Base-by-base conservation (phyloP, 2,797 vertebrate genomes). In the Cossypha caffra region DNA sequence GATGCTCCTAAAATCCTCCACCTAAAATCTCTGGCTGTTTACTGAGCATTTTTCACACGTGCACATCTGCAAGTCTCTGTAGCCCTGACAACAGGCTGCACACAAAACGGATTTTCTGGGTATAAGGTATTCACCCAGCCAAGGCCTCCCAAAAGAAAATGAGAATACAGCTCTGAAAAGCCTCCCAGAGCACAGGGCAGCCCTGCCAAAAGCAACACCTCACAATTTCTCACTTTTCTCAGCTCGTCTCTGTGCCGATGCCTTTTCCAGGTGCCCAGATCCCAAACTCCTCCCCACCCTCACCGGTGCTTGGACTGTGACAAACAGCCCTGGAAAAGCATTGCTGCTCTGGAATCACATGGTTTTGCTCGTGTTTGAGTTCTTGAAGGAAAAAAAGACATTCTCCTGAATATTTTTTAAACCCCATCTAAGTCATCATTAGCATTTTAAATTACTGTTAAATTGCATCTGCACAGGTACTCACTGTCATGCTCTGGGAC, bases 51-150 rank as follows among this genome's bases (percentile, higher is more conserved):
- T 93, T 78, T 59, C 74, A n/a, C 38, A 23, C 33, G 0, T 0
- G 3, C 58, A 71, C 82, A 47, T 43, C 88, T 80, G 90, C 92
- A 24, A 9, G 45, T 61, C 52, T 85, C 62, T 4, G 88, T 87
- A 95, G 88, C 88, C 94, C 88, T 95, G 93, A 95, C 94, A 95
- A 95, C 93, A 51, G 63, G 88, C 96, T 92, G 71, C 57, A 28
- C 8, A 3, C n/a, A 43, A 12, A 76, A 9, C 0, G 0, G 7
- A 7, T 9, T 43, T 75, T 87, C 83, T 2, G 33, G 69, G 48
- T 57, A 51, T 72, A n/a, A 84, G 76, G 52, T 24, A 23, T 28
- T 51, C 64, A 47, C 24, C 13, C 59, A 64, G 45, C 5, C 2
- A 73, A 86, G 55, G 16, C 5, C 43, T 51, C 57, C 38, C 25